phyloP scores from a whole-genome alignment of 2,888 invertebrate genomes.

The Schizaphis graminum region DNA sequence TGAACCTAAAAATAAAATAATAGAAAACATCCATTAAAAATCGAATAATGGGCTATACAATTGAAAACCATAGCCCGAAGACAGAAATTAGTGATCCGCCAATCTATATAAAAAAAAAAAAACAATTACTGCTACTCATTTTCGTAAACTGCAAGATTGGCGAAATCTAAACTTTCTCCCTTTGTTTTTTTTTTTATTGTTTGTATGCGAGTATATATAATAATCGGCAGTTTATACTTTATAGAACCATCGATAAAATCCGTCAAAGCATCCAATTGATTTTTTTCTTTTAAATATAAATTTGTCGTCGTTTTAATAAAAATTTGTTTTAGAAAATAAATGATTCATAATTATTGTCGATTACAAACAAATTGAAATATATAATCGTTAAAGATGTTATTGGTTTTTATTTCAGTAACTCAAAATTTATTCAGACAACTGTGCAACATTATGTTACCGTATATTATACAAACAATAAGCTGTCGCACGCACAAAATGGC shows the following conservation, averaged over 20 bases:
- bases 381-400: background rate
- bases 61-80: conserved; percentile 18
- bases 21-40: conserved; percentile 34
- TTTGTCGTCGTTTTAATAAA: background rate
- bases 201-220: background rate
- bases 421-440: background rate
- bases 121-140: conserved; percentile 25
- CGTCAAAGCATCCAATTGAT: background rate
- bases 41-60: conserved; percentile 1
- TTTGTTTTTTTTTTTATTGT: background rate
- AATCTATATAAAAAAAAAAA: conserved; percentile 7
- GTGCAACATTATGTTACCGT: background rate
- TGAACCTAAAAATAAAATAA: background rate
- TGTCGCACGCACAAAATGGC: background rate
- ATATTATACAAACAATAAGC: background rate
- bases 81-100: conserved; percentile 16
- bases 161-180: conserved; percentile 52
- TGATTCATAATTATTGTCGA: background rate
- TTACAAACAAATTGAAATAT: background rate
- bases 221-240: background rate
- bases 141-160: background rate
- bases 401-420: background rate
- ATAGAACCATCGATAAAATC: background rate
- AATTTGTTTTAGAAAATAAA: background rate
- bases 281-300: background rate